These are phyloP conservation scores for Allophyes oxyacanthae DNA, from an alignment of 2,888 invertebrate species.

Conservation along the genomic window DNA sequence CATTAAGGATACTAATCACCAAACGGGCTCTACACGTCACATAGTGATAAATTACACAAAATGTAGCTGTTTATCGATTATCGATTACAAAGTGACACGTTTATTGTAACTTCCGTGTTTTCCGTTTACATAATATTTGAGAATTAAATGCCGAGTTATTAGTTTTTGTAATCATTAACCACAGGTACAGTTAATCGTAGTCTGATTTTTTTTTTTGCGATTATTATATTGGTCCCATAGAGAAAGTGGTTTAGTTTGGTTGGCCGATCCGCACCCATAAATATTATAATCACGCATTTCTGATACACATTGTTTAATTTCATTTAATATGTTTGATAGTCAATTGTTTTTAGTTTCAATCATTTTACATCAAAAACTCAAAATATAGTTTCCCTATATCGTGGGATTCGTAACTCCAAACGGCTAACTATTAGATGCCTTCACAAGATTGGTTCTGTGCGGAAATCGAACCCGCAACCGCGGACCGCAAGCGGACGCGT, in stretches of 20 bases:
- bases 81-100: conserved; percentile 67
- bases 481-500: conserved; percentile 38
- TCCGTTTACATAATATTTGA: conserved; percentile 38
- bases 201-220: too few species aligned
- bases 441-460: conserved; percentile 16
- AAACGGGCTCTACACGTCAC: conserved; percentile 58
- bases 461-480: conserved; percentile 27
- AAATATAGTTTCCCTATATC: background rate
- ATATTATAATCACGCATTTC: too few species aligned
- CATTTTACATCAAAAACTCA: background rate
- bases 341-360: too few species aligned
- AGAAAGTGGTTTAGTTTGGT: too few species aligned
- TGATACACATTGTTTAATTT: too few species aligned
- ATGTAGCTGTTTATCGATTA: conserved; percentile 66
- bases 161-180: too few species aligned
- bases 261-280: too few species aligned
- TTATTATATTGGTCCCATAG: too few species aligned
- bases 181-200: too few species aligned
- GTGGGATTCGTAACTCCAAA: background rate
- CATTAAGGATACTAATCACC: conserved; percentile 59
- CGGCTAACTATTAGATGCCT: too few species aligned
- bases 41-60: conserved; percentile 66
- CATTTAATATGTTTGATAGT: too few species aligned
- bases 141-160: conserved; percentile 12
- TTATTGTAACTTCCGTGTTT: conserved; percentile 37